Evolutionary conservation across 2,797 vertebrate genomes (phyloP).

Genomic region (Crenuchus spilurus): DNA sequence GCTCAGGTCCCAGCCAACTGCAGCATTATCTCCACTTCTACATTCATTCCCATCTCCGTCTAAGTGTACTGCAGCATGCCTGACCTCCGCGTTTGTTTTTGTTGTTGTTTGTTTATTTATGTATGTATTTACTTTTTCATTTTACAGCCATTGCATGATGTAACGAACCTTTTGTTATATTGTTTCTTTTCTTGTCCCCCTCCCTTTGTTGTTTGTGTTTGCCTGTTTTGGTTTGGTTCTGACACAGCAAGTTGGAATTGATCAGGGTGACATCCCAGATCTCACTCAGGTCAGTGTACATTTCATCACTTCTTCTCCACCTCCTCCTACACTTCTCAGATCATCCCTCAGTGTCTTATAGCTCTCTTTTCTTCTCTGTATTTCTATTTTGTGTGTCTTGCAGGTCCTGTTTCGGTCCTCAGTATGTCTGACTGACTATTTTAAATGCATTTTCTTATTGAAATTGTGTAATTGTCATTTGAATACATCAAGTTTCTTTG

Average conservation of each 20-base stretch:
- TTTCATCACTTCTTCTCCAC: conserved; percentile 66
- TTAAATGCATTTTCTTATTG: background rate
- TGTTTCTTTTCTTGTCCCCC: conserved; percentile 57
- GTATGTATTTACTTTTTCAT: conserved; percentile 69
- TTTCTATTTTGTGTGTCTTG: background rate
- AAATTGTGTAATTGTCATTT: too few species aligned
- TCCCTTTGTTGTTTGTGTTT: conserved; percentile 38
- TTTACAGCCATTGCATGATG: conserved; percentile 78
- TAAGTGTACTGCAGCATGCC: conserved; percentile 55
- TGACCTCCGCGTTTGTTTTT: conserved; percentile 55
- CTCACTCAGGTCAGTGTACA: conserved; percentile 95
- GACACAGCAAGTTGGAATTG: conserved; percentile 97
- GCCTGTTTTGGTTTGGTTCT: conserved; percentile 69
- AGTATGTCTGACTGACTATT: background rate
- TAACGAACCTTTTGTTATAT: conserved; percentile 72
- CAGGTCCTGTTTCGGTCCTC: background rate
- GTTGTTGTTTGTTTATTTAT: conserved; percentile 49
- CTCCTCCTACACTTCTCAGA: conserved; percentile 9
- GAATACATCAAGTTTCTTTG: too few species aligned
- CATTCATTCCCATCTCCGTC: conserved; percentile 49
- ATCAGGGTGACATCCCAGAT: conserved; percentile 95
- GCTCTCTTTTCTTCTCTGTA: conserved; percentile 3
- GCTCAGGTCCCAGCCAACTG: background rate
- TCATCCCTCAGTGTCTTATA: conserved; percentile 24
- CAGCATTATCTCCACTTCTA: conserved; percentile 53